Evolutionary conservation across 2,113 vertebrate species (phyloP).

Genomic region (Phyllostomus hastatus): DNA sequence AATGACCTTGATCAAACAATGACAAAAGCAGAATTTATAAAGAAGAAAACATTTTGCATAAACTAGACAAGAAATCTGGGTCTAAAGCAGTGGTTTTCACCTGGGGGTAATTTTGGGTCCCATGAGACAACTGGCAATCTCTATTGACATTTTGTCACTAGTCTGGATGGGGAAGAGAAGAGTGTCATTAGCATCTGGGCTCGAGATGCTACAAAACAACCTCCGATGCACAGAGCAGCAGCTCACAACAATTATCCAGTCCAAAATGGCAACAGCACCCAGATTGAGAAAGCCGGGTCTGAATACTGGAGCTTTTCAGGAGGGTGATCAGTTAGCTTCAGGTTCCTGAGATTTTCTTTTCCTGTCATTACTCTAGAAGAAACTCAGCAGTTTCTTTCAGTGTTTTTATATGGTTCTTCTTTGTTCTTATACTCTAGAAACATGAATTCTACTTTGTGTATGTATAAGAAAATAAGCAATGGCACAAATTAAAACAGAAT

Average conservation of each 20-base stretch:
- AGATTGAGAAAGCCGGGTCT: background rate
- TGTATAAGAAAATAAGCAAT: background rate
- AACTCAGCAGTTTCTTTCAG: background rate
- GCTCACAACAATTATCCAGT: background rate
- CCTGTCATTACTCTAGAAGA: background rate
- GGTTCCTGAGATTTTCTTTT: background rate
- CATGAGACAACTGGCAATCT: background rate
- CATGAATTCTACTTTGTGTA: background rate
- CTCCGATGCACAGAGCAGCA: no score
- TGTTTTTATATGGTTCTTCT: background rate
- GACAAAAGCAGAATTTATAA: background rate
- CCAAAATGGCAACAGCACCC: background rate
- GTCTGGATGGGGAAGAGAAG: background rate
- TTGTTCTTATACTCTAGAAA: background rate
- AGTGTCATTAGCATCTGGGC: background rate
- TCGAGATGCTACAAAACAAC: background rate
- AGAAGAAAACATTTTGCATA: background rate
- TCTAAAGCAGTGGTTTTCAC: background rate
- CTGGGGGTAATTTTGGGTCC: background rate
- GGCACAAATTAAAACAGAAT: background rate
- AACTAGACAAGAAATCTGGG: background rate
- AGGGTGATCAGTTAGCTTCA: accelerated
- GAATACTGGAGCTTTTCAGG: no score
- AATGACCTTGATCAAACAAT: background rate
- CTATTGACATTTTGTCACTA: background rate